Conservation (phyloP, 2,888 invertebrate species). For the Pammene fasciana region DNA sequence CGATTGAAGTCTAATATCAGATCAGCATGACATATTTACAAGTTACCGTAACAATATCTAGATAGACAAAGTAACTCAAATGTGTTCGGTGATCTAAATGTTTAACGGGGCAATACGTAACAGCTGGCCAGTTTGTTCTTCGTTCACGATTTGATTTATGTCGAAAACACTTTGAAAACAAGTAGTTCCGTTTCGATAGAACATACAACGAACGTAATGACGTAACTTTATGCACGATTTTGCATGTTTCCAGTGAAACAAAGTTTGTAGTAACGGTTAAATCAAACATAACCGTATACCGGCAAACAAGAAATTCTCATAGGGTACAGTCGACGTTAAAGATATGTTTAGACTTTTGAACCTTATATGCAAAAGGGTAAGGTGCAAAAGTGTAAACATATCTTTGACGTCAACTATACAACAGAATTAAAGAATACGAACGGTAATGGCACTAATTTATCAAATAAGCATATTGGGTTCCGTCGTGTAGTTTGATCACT, state of each 20-base stretch:
- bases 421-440: too few relatives aligned
- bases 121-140: slow-evolving; percentile 18
- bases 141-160: slow-evolving; percentile 22
- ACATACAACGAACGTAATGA: slow-evolving; percentile 19
- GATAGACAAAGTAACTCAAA: slow-evolving; percentile 13
- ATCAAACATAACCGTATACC: slow-evolving; percentile 17
- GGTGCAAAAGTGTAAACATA: too few relatives aligned
- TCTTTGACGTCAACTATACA: too few relatives aligned
- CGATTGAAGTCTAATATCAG: slow-evolving; percentile 15
- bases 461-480: too few relatives aligned
- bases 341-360: too few relatives aligned
- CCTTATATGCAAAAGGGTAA: too few relatives aligned
- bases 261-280: slow-evolving; percentile 31
- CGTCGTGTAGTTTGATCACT: too few relatives aligned
- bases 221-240: slow-evolving; percentile 25
- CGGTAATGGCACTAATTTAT: too few relatives aligned
- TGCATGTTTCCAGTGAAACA: slow-evolving; percentile 33
- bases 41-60: slow-evolving; percentile 14
- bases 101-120: slow-evolving; percentile 15
- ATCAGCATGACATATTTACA: slow-evolving; percentile 8
- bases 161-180: slow-evolving; percentile 1
- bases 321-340: too few relatives aligned
- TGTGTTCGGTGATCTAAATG: slow-evolving; percentile 14
- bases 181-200: slow-evolving; percentile 16
- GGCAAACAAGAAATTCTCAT: slow-evolving; percentile 26